These are phyloP conservation scores for Tinamus major DNA, from an alignment of 2,797 vertebrate species.

Conservation along the genomic window DNA sequence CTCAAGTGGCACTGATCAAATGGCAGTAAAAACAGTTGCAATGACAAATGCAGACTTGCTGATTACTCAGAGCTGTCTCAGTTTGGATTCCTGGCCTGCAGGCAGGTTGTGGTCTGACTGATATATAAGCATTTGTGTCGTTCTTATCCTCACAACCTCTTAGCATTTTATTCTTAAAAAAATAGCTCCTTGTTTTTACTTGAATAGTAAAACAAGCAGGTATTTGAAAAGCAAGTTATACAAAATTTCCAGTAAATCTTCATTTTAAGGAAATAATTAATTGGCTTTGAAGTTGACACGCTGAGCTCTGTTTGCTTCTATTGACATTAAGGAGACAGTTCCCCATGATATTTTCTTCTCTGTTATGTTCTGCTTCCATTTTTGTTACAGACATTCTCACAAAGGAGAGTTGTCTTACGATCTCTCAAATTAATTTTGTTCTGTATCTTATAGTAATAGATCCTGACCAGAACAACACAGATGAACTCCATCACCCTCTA, in stretches of 20 bases:
- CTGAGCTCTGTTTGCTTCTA: not conserved
- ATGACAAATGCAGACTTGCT: constrained; percentile 74
- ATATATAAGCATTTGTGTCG: not conserved
- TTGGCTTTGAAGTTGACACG: not conserved
- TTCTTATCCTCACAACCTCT: not conserved
- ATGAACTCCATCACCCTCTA: not conserved
- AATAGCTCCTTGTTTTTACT: not conserved
- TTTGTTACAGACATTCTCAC: not conserved
- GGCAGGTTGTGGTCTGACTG: constrained; percentile 53
- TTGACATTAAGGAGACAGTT: not conserved
- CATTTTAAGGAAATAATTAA: not conserved
- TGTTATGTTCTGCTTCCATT: not conserved
- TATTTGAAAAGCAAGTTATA: not conserved
- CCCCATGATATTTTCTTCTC: not conserved
- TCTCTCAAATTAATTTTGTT: not conserved
- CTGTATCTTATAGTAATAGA: not conserved
- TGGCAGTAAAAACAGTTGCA: constrained; percentile 73
- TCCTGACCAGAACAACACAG: not conserved
- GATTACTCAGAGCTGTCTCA: constrained; percentile 62
- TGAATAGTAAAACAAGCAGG: not conserved
- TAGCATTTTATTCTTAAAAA: not conserved
- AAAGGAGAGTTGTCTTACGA: not conserved
- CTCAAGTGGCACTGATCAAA: constrained; percentile 70
- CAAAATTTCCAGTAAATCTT: not conserved
- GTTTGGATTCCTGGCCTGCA: constrained; percentile 50